Base-by-base conservation (phyloP, 2,888 invertebrate genomes). In the Synanthedon vespiformis region DNA sequence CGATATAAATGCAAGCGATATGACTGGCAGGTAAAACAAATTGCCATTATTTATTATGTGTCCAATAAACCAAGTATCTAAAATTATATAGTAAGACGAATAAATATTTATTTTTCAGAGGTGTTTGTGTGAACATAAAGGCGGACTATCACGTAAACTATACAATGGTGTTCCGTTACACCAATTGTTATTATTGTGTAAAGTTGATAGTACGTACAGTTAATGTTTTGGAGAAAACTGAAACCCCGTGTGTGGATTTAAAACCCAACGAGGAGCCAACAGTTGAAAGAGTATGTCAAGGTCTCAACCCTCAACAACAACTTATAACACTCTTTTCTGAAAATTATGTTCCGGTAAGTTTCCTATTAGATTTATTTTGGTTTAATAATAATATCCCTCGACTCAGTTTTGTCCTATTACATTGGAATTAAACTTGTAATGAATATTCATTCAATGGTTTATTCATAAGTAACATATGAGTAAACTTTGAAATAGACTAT, bases 191-290 rank as follows among this genome's bases (percentile, higher is more conserved):
- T 68, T 92, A 93, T 61, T 97, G 97, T 78, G 93, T 96, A 0
- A 94, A 94, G 65, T 88, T 96, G 8, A 84, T 95, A 52, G 94
- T 96, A 3, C 88, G 96, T 49, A 97, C 97, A 5, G 90, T 96
- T 0, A 97, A 97, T 87, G 92, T 97, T 3, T 77, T 97, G 57
- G 96, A 97, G 63, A 97, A 95, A 82, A 92, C 93, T 59, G 96
- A 96, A 82, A 92, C 96, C 18, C 91, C 93, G 0, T 96, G 96
- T 73, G 92, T 95, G 0, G 92, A 91, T 62, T 73, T 95, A 52
- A 89, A 88, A 0, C 74, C 83, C 10, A 89, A 89, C 54, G 89
- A 90, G 54, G 89, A 90, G 57, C 93, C 95, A 4, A 91, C 92
- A 0, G 90, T 96, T 1, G 91, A 93, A 48, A 90, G 92, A 68